These are phyloP conservation scores for Helicoverpa armigera DNA, from an alignment of 1,140 invertebrate species.

Conservation along the genomic window DNA sequence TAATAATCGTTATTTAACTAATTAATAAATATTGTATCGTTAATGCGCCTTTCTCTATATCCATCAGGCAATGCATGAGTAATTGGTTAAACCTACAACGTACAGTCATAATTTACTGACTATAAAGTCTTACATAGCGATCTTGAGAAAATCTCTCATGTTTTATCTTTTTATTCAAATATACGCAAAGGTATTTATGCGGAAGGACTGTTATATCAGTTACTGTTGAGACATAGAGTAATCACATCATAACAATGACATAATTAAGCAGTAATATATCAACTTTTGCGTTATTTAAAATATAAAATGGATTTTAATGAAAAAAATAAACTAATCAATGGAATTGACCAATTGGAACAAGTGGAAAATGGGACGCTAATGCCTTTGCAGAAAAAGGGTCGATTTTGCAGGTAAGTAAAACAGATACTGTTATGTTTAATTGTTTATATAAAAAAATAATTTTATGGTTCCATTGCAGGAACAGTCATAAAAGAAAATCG, in stretches of 20 bases:
- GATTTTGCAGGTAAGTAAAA: conserved; percentile 20
- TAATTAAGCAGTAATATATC: not conserved
- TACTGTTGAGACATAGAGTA: conserved; percentile 13
- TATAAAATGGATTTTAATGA: conserved; percentile 13
- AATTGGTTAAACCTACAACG: not conserved
- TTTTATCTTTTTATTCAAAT: conserved; percentile 47
- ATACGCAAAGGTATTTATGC: conserved; percentile 31
- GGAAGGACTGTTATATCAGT: conserved; percentile 37
- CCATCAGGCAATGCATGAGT: not conserved
- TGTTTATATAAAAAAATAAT: not conserved
- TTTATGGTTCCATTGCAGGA: conserved; percentile 52
- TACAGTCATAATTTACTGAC: not conserved
- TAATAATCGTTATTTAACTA: too few species aligned
- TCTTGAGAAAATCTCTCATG: conserved; percentile 4
- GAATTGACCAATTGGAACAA: not conserved
- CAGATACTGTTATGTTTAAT: not conserved
- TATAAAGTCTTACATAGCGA: conserved; percentile 6
- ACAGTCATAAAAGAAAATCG: conserved; percentile 53
- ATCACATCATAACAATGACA: conserved; percentile 40
- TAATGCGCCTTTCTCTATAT: too few species aligned
- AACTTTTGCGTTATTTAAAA: not conserved
- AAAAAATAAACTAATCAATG: conserved; percentile 16
- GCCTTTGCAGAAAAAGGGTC: not conserved
- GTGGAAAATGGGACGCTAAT: conserved; percentile 1
- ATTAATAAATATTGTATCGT: too few species aligned